Base-by-base conservation (phyloP, 2,797 vertebrate species). In the Acrocephalus scirpaceus region DNA sequence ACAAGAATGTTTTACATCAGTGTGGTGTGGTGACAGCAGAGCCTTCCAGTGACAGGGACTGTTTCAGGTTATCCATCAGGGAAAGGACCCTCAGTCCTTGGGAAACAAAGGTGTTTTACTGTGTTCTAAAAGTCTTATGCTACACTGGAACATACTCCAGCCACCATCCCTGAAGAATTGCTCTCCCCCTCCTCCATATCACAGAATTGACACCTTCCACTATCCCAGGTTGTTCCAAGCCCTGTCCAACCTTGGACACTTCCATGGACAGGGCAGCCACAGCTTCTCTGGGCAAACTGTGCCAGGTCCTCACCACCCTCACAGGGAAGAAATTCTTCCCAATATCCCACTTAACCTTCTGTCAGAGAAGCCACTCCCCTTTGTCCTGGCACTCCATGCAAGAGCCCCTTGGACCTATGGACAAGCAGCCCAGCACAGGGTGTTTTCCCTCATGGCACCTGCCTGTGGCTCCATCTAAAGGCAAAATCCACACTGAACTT, bases 211-310 rank as follows among this genome's bases (percentile, higher is more conserved):
- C 21, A 47, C 7, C n/a, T 71, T 14, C 38, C n/a, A 11, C 17
- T 16, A 2, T 3, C 2, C n/a, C 57, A 51, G 38, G 7, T 0
- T 44, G 32, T 16, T 82, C 27, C 44, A 45, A 51, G 8, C 15
- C 25, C n/a, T 0, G 0, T 45, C 20, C 64, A 76, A 0, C n/a
- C 22, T 45, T 30, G 38, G 20, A 13, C 29, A 34, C 7, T 77
- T 8, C 11, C 45, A 65, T 25, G n/a, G 29, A 58, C 23, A 38
- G 25, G 12, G 29, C n/a, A 71, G 65, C 17, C 65, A 45, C 50
- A 45, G n/a, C 16, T 45, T 11, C 36, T n/a, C 57, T 57, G 20
- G 32, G 14, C 11, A 56, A 13, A 2, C 25, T 40, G 10, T 60
- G 54, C 62, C 70, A 69, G 26, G 26, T 13, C 22, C 34, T 48